Conservation (phyloP, 2,113 vertebrate species). For the Tilapia sparmanii region DNA sequence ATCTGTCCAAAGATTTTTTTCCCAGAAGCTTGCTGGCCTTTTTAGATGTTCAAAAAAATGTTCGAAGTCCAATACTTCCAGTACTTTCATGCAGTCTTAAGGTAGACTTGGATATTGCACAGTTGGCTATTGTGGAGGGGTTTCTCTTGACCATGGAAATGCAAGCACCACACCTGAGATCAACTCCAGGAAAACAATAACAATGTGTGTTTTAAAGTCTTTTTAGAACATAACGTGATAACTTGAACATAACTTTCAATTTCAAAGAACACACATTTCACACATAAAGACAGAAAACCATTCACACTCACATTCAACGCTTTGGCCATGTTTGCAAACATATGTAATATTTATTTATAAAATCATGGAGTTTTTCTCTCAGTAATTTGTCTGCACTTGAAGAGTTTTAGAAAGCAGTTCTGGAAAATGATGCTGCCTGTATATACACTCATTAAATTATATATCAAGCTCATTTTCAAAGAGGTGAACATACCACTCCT, state of each 20-base stretch:
- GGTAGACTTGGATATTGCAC: neutral
- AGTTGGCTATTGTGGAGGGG: neutral
- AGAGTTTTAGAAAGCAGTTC: neutral
- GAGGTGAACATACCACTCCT: constrained; percentile 62
- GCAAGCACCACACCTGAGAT: neutral
- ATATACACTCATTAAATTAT: neutral
- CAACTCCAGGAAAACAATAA: neutral
- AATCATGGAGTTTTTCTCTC: neutral
- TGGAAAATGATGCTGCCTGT: fast-evolving
- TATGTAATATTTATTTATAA: neutral
- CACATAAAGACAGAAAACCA: neutral
- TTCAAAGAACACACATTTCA: neutral
- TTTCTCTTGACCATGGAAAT: neutral
- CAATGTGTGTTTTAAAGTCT: neutral
- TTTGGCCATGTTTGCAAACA: neutral
- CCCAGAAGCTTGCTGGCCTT: too few relatives aligned
- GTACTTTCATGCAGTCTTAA: too few relatives aligned
- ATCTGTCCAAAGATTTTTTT: too few relatives aligned
- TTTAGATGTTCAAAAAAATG: too few relatives aligned
- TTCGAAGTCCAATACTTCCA: too few relatives aligned
- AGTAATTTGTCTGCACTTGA: neutral
- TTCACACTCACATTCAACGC: neutral
- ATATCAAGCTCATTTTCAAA: neutral
- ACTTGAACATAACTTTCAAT: neutral
- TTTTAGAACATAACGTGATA: neutral